A percentile compares a stretch with the other conserved stretches of the same genome.
These are phyloP conservation scores for Sarcophaga carnaria DNA, from an alignment of 2,888 invertebrate species.

Conservation along the genomic window DNA sequence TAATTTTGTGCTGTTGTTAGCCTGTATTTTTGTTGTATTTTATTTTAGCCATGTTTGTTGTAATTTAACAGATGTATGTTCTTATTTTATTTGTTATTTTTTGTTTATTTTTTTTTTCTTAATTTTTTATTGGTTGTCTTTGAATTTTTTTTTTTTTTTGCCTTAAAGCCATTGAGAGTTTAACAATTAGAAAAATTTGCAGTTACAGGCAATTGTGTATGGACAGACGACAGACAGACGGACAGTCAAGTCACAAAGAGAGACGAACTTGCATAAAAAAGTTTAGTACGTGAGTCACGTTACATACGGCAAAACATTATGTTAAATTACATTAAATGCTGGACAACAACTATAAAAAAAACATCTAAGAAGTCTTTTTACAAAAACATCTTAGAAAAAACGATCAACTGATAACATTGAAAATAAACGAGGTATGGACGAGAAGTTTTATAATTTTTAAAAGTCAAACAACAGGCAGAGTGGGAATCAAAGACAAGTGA, in stretches of 20 bases:
- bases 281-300: constrained; percentile 70
- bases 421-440: too few species aligned
- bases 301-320: constrained; percentile 69
- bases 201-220: constrained; percentile 41
- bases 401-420: background rate
- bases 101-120: background rate
- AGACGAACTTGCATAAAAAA: constrained; percentile 27
- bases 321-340: constrained; percentile 54
- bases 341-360: constrained; percentile 6
- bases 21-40: constrained; percentile 19
- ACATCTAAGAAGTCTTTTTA: background rate
- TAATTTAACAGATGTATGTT: constrained; percentile 68
- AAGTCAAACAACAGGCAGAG: too few species aligned
- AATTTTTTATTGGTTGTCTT: background rate
- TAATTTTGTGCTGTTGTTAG: constrained; percentile 54
- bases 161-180: constrained; percentile 53
- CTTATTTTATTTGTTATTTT: constrained; percentile 44
- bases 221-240: constrained; percentile 26
- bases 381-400: constrained; percentile 9
- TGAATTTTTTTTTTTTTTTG: constrained; percentile 3
- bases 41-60: constrained; percentile 59
- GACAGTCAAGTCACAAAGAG: constrained; percentile 5
- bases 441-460: too few species aligned
- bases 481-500: too few species aligned
- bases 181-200: constrained; percentile 69